A percentile compares a stretch with the other conserved stretches of the same genome.
phyloP scores from a whole-genome alignment of 2,888 invertebrate species.

The Tenthredo notha region DNA sequence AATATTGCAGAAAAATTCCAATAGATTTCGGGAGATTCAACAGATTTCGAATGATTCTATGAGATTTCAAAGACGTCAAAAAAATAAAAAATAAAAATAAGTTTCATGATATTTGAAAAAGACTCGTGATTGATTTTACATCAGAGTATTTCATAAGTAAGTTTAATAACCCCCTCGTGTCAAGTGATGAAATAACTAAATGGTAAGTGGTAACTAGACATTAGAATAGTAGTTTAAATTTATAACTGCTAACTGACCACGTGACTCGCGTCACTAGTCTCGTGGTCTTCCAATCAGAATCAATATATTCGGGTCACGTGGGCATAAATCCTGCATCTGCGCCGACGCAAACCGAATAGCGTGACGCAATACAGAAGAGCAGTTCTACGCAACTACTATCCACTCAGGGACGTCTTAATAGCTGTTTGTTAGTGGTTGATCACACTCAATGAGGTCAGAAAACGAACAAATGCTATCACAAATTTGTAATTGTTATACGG shows the following conservation, averaged over 20 bases:
- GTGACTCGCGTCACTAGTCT: not conserved
- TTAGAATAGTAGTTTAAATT: not conserved
- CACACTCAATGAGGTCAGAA: not conserved
- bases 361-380: not conserved
- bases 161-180: too few relatives aligned
- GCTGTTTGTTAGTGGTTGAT: not conserved
- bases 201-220: not conserved
- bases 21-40: too few relatives aligned
- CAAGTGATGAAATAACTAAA: not conserved
- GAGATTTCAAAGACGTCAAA: too few relatives aligned
- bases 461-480: not conserved
- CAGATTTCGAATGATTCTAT: too few relatives aligned
- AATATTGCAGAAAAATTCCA: too few relatives aligned
- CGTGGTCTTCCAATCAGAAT: conserved; percentile 22
- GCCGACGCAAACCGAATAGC: not conserved
- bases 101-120: too few relatives aligned
- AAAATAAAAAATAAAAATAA: too few relatives aligned
- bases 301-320: conserved; percentile 30
- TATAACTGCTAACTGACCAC: not conserved
- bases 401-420: not conserved
- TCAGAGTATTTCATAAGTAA: too few relatives aligned
- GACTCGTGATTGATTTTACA: too few relatives aligned
- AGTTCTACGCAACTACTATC: not conserved
- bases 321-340: not conserved
- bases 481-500: not conserved